phyloP scores from a whole-genome alignment of 2,113 vertebrate genomes.

The Dasypus novemcinctus region DNA sequence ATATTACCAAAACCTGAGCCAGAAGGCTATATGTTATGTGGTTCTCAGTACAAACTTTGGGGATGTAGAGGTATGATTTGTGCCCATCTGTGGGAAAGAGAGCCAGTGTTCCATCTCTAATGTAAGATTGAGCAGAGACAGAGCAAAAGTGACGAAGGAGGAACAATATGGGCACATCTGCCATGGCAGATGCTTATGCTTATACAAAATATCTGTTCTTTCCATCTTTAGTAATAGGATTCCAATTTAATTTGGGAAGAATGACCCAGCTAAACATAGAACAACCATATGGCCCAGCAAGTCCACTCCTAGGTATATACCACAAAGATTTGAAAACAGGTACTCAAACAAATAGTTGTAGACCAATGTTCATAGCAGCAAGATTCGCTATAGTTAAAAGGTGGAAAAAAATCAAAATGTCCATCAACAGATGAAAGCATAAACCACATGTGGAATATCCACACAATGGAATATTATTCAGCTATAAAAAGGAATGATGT shows the following conservation, averaged over 20 bases:
- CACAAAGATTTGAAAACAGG: background rate
- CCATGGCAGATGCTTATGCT: background rate
- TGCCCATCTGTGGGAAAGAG: background rate
- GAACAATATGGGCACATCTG: accelerated
- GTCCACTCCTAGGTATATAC: background rate
- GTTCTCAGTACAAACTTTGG: background rate
- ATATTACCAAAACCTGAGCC: background rate
- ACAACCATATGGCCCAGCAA: background rate
- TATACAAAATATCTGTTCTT: accelerated
- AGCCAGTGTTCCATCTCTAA: background rate
- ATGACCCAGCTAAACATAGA: background rate
- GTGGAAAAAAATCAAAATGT: background rate
- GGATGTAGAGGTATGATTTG: accelerated
- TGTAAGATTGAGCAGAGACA: background rate
- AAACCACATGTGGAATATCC: background rate
- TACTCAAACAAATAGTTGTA: background rate
- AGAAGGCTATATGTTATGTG: background rate
- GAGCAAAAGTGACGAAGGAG: background rate
- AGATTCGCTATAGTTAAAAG: too few species aligned
- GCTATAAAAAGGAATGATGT: accelerated
- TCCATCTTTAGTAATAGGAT: background rate
- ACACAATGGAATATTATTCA: background rate
- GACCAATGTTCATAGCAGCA: too few species aligned
- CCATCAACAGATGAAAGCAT: background rate
- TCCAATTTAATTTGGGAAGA: background rate